Evolutionary conservation across 2,113 vertebrate species (phyloP).

Genomic region (Bungarus multicinctus): DNA sequence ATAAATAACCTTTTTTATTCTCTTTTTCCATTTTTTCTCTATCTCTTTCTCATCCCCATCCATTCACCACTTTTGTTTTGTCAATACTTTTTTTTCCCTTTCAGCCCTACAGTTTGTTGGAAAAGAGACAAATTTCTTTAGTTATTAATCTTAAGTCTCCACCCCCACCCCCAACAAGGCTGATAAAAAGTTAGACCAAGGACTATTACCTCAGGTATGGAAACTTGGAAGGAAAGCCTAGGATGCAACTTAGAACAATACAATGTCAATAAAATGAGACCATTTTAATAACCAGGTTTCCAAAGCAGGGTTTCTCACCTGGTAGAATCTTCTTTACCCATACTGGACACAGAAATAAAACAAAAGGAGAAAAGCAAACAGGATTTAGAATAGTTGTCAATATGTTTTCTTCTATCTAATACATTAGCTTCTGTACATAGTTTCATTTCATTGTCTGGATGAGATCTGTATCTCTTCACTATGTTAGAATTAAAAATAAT

Average conservation of each 20-base stretch:
- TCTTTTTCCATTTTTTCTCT: background rate
- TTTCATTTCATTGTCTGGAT: background rate
- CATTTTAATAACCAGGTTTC: background rate
- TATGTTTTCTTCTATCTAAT: background rate
- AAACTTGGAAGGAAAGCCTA: background rate
- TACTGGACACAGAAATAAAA: background rate
- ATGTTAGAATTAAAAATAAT: background rate
- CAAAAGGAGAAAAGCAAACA: background rate
- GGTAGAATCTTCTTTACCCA: background rate
- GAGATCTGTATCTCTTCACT: too few species aligned
- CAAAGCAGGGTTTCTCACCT: background rate
- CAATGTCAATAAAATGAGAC: background rate
- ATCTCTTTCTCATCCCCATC: background rate
- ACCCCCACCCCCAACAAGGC: background rate
- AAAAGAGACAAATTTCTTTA: background rate
- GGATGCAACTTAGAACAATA: background rate
- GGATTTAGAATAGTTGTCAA: background rate
- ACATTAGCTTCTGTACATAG: background rate
- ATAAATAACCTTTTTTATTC: background rate
- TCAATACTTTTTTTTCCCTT: background rate
- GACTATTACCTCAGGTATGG: background rate
- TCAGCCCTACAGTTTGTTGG: background rate
- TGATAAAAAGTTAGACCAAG: background rate
- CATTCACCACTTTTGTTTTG: background rate
- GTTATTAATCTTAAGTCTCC: background rate